Evolutionary conservation across 2,888 invertebrate genomes (phyloP), one percentile per base, ranked within the genome.

Genomic region (Lepidochrysops patricia): DNA sequence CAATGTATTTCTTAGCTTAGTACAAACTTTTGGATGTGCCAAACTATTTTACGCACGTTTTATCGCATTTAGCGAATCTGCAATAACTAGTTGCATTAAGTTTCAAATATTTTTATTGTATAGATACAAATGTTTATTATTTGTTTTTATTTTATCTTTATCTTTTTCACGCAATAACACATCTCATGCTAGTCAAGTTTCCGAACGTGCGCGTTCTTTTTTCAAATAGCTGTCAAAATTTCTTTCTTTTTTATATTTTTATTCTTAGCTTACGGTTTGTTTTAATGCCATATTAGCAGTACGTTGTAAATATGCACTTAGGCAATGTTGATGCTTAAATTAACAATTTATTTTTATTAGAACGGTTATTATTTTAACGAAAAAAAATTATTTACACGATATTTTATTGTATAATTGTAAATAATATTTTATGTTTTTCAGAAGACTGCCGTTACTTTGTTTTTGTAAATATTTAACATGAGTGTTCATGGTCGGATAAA

Each of bases 161-260:
- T 60, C 61, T 62, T 78, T 78, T 82, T 84, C 83, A 79, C 76
- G 88, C 88, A 89, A 89, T 89, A 88, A 85, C 84, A 85, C 81
- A 74, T 83, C 84, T 84, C 80, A 88, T 88, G 86, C 88, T 89
- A 89, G 88, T 89, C 88, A 89, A 76, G 80, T 84, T 70, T 77
- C 78, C 19, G 77, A 83, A 82, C 86, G 88, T 87, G 86, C 87
- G 86, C 85, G 75, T 79, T 75, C 75, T 80, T 76, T 77, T 74
- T 77, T 72, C 73, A 69, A 71, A 70, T 64, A 68, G 69, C 73
- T 70, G 66, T 68, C 63, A 65, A 72, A 74, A 74, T 73, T 71
- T 60, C 66, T 67, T 65, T 69, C 68, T 69, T 64, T 43, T 23
- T 43, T 43, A 43, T 43, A 66, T 67, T 67, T 66, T 68, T 68